phyloP scores from a whole-genome alignment of 2,888 invertebrate species.

The Ophion costatus region DNA sequence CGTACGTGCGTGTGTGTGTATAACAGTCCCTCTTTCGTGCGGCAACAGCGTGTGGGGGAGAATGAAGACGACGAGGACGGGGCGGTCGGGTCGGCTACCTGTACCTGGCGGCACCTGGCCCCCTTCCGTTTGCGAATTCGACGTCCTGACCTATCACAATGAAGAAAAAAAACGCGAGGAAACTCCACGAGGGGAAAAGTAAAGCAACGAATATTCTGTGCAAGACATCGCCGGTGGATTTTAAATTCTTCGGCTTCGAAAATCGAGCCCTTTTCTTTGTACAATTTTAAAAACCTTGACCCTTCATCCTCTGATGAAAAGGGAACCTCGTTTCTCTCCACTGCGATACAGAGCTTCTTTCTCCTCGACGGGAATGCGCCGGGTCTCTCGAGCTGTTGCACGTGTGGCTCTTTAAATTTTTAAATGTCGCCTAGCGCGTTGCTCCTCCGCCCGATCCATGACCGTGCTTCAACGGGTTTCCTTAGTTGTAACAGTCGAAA shows the following conservation, averaged over 20 bases:
- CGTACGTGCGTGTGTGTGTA: neutral
- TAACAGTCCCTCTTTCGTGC: slow-evolving; percentile 42
- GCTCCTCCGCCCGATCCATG: too few relatives aligned
- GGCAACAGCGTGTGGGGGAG: slow-evolving; percentile 1
- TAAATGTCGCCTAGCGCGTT: too few relatives aligned
- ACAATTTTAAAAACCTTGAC: too few relatives aligned
- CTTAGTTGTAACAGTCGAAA: too few relatives aligned
- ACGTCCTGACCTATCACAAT: slow-evolving; percentile 31
- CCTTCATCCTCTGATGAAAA: too few relatives aligned
- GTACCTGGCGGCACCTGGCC: slow-evolving; percentile 52
- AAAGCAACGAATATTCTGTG: neutral
- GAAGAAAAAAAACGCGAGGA: neutral
- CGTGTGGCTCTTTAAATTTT: too few relatives aligned
- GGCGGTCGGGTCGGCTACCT: slow-evolving; percentile 61
- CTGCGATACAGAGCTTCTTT: neutral
- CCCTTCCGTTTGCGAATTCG: slow-evolving; percentile 31
- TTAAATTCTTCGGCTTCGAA: neutral
- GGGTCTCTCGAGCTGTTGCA: too few relatives aligned
- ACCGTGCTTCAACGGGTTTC: too few relatives aligned
- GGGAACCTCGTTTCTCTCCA: too few relatives aligned
- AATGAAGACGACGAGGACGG: neutral
- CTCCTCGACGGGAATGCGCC: neutral
- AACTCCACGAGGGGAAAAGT: slow-evolving; percentile 6
- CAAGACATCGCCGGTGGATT: neutral
- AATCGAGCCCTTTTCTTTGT: neutral